These are phyloP conservation scores for Pachydiplax longipennis DNA, from an alignment of 2,888 invertebrate species.

Conservation along the genomic window DNA sequence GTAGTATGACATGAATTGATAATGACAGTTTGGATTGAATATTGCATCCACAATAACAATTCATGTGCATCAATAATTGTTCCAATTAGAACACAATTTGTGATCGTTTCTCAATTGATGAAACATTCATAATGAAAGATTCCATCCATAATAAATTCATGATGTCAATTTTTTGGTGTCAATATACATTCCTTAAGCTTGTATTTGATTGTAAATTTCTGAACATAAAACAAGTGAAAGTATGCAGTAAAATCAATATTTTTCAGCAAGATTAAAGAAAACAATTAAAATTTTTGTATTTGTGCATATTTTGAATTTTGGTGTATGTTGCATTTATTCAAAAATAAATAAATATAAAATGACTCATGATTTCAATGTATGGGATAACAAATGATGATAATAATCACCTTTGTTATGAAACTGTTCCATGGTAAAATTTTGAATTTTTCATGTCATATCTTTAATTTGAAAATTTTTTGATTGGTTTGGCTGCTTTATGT, in stretches of 20 bases:
- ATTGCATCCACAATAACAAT: neutral
- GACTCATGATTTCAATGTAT: too few relatives aligned
- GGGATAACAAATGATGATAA: too few relatives aligned
- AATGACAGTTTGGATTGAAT: neutral
- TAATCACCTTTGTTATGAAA: too few relatives aligned
- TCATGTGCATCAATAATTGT: conserved; percentile 18
- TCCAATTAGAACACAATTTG: neutral
- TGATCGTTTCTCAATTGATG: conserved; percentile 26
- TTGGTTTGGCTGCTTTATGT: too few relatives aligned
- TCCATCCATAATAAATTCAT: conserved; percentile 37
- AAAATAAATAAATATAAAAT: conserved; percentile 4
- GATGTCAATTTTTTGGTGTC: conserved; percentile 44
- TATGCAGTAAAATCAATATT: conserved; percentile 33
- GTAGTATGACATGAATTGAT: neutral
- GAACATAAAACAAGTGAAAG: conserved; percentile 13
- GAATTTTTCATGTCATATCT: too few relatives aligned
- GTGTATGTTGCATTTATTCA: conserved; percentile 36
- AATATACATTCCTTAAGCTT: conserved; percentile 44
- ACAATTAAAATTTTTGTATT: conserved; percentile 29
- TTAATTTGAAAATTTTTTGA: too few relatives aligned
- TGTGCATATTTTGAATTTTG: conserved; percentile 36
- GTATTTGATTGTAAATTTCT: conserved; percentile 36
- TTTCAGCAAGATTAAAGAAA: conserved; percentile 27
- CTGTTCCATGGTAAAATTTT: too few relatives aligned
- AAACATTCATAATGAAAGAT: conserved; percentile 41